Base-by-base conservation (phyloP, 2,888 invertebrate species). In the Erebia palarica region DNA sequence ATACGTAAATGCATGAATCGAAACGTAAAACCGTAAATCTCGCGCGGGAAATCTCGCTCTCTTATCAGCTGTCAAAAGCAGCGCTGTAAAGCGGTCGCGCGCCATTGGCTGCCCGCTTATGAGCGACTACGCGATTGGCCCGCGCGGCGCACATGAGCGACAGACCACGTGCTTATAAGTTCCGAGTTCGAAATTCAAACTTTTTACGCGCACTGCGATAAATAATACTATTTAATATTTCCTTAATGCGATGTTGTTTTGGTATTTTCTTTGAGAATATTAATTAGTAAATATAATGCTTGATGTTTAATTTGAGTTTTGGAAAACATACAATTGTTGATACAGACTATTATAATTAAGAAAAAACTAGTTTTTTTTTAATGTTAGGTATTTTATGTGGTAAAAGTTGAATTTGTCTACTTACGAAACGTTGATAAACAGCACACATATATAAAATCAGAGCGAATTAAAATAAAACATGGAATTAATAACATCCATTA, bases 151-250 rank as follows among this genome's bases (percentile, higher is more conserved):
- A 90, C 86, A 92, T 92, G 82, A 93, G 92, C 91, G 92, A 91
- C 86, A 79, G 75, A 78, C 86, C 92, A 92, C 91, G 91, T 93
- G 92, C 92, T 93, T 80, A 92, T 92, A 89, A 93, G 92, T 92
- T 92, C 88, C 88, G 79, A 73, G 71, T 78, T 78, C 75, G 75
- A 81, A 84, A 81, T 82, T 77, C 77, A 84, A 91, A 91, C 89
- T 91, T 91, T 90, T 86, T 80, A 78, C 85, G 84, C 72, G 53
- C 21, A 16, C 44, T 53, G 16, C 42, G 42, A 16, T 59, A 10
- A n/a, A n/a, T 42, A 47, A 18, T 14, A 21, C 13, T 58, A 16
- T 59, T 11, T 53, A 47, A 18, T 14, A 14, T 18, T 58, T 49
- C 21, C 13, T 14, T 1, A 27, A 14, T 49, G 14, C 49, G 21